Percentiles rank a stretch among this genome's conserved stretches.
phyloP scores from a whole-genome alignment of 2,797 vertebrate species.

The Decapterus maruadsi region DNA sequence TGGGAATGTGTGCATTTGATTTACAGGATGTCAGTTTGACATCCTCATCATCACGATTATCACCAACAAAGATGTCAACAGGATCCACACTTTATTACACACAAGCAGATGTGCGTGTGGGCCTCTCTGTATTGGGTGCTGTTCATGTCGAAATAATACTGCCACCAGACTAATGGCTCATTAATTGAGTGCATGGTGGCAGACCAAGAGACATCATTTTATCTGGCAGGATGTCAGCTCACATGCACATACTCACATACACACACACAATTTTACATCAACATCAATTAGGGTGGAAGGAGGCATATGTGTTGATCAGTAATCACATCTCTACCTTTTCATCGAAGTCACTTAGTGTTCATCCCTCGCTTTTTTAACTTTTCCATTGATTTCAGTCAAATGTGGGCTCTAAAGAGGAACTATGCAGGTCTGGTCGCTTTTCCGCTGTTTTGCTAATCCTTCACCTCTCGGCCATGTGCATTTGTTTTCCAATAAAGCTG shows the following conservation, averaged over 20 bases:
- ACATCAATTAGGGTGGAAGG: background rate
- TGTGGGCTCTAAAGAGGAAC: too few species aligned
- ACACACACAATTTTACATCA: background rate
- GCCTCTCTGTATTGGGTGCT: slow-evolving; percentile 11
- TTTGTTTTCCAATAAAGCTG: too few species aligned
- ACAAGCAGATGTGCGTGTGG: background rate
- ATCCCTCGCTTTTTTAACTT: too few species aligned
- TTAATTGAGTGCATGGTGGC: slow-evolving; percentile 61
- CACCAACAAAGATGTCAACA: slow-evolving; percentile 51
- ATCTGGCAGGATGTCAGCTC: slow-evolving; percentile 50
- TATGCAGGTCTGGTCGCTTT: too few species aligned
- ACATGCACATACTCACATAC: slow-evolving; percentile 8
- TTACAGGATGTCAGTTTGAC: slow-evolving; percentile 57
- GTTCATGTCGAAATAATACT: slow-evolving; percentile 34
- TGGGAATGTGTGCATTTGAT: background rate
- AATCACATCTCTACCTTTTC: too few species aligned
- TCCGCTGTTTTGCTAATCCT: too few species aligned
- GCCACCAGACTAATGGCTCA: slow-evolving; percentile 37
- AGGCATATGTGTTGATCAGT: background rate
- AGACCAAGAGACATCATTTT: slow-evolving; percentile 25
- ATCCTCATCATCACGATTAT: slow-evolving; percentile 40
- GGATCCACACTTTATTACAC: slow-evolving; percentile 67
- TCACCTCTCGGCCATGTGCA: too few species aligned
- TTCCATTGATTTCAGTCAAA: too few species aligned
- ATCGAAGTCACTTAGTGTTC: too few species aligned